Conservation (phyloP, 2,113 vertebrate species). For the Thamnophis sirtalis region DNA sequence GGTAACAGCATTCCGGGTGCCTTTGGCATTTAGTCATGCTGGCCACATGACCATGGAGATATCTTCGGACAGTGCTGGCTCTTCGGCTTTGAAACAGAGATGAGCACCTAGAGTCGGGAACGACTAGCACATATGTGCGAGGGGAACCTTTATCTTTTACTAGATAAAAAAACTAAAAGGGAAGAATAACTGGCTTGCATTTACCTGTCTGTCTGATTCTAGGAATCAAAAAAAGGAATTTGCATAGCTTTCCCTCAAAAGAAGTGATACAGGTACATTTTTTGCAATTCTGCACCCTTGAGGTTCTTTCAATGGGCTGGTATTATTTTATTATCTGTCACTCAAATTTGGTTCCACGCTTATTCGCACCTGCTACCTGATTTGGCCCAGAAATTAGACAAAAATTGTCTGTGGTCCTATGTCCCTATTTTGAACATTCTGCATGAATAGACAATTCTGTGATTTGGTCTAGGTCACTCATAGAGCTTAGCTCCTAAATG, state of each 20-base stretch:
- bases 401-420: neutral
- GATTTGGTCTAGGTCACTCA: neutral
- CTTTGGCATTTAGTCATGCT: too few relatives aligned
- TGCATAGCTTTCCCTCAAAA: neutral
- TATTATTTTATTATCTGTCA: neutral
- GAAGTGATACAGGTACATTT: neutral
- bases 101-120: too few relatives aligned
- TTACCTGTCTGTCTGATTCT: neutral
- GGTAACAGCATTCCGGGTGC: too few relatives aligned
- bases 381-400: neutral
- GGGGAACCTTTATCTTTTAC: too few relatives aligned
- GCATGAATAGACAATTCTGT: neutral
- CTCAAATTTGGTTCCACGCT: neutral
- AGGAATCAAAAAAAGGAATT: neutral
- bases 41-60: too few relatives aligned
- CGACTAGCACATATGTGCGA: too few relatives aligned
- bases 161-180: neutral
- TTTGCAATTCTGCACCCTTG: neutral
- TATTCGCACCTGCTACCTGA: neutral
- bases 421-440: neutral
- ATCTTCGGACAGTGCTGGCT: too few relatives aligned
- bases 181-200: neutral
- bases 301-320: neutral
- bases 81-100: too few relatives aligned
- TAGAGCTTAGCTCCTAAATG: neutral